Evolutionary conservation across 1,140 invertebrate species (phyloP), one percentile per base, ranked within the genome.

Genomic region (Conopomorpha cramerella): DNA sequence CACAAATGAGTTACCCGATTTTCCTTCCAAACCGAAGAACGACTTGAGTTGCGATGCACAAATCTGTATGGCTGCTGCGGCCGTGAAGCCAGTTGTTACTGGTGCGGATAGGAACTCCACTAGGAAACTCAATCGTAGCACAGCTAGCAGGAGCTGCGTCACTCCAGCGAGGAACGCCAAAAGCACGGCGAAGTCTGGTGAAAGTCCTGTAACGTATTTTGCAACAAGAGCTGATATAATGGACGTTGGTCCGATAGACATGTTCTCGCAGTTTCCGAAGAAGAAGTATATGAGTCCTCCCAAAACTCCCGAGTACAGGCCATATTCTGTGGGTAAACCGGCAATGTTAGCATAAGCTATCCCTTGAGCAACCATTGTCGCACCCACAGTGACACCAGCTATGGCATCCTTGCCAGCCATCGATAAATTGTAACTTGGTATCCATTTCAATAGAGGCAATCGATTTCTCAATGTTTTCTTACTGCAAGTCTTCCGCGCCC

Each of bases 51-150:
- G 19, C 10, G 4, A 4, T 4, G 4, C 4, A 23, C 10, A 6
- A 4, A 23, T 10, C 10, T 23, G 19, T 10, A 23, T 6, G 4
- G 91, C 89, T 0, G 91, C 91, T 0, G 90, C 90, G 18, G 88
- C 84, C 0, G 89, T 93, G 46, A 95, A 95, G 0, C 90, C 90
- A 34, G 85, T 86, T 27, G 91, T 91, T 0, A 93, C 90, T 1
- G 91, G 89, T 39, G 85, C 79, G 1, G 90, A 92, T 45, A 94
- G 92, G 56, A 91, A 93, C 43, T 92, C 86, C 35, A 92, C 83
- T 8, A 94, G 59, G 51, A 93, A 91, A 30, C 91, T 91, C 55
- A 93, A 70, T 61, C 91, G 85, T 16, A 92, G 71, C 14, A 92
- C 39, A 3, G 89, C 90, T 51, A 91, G 78, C 0, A 87, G 8